Percentiles rank a stretch among this genome's conserved stretches.
Evolutionary conservation across 2,888 invertebrate species (phyloP).

Genomic region (Parochlus steinenii): DNA sequence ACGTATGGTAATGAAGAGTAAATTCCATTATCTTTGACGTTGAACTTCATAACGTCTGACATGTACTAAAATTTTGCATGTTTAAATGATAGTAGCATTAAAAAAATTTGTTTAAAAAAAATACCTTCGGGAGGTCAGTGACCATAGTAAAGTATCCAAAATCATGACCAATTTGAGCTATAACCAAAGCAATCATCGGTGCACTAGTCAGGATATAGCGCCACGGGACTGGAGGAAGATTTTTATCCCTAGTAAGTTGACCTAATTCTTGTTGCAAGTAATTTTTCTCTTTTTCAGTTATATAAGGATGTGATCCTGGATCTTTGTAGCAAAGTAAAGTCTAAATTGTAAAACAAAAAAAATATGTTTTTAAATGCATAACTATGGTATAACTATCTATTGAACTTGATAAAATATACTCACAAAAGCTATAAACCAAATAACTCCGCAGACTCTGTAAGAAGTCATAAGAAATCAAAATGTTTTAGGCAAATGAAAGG

Average conservation of each 20-base stretch:
- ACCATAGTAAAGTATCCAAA: constrained; percentile 39
- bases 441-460: too few species aligned
- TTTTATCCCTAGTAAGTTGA: constrained; percentile 27
- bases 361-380: neutral
- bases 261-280: constrained; percentile 42
- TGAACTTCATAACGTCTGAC: constrained; percentile 33
- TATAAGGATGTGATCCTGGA: constrained; percentile 48
- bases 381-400: neutral
- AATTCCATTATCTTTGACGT: constrained; percentile 33
- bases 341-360: constrained; percentile 23
- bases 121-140: constrained; percentile 35
- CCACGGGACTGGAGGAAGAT: constrained; percentile 43
- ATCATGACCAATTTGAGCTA: constrained; percentile 39
- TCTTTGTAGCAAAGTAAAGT: constrained; percentile 38
- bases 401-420: constrained; percentile 16
- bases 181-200: constrained; percentile 42
- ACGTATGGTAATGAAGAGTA: constrained; percentile 35
- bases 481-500: too few species aligned
- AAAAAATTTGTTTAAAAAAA: too few species aligned
- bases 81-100: constrained; percentile 24
- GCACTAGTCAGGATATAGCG: constrained; percentile 40
- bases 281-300: constrained; percentile 43
- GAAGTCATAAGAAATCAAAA: too few species aligned
- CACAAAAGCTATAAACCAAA: constrained; percentile 48
- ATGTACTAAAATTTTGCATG: constrained; percentile 37